Base-by-base conservation (phyloP, 2,888 invertebrate species). In the Linnaemya tessellans region DNA sequence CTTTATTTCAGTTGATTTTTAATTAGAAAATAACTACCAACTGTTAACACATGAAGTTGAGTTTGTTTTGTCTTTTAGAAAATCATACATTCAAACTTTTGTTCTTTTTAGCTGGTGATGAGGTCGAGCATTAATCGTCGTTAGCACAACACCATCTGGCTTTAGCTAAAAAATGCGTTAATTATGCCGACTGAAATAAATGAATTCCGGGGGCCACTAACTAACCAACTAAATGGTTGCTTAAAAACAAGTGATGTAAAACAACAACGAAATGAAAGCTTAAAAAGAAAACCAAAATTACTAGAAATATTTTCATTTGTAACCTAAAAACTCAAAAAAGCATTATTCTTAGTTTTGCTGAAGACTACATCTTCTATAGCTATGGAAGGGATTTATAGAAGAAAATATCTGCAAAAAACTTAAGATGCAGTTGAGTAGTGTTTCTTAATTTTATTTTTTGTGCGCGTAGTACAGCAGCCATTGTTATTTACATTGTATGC, bases 21-120 rank as follows among this genome's bases (percentile, higher is more conserved):
- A 91, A 91, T 91, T 91, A 91, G 88, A 89, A 89, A 90, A 88
- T 89, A 89, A 89, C 90, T 89, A 88, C 90, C 91, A 91, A 90
- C 91, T 90, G 91, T 89, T 90, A 90, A 88, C 88, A 73, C 87
- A 80, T 79, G 79, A 83, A 81, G 73, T 81, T 73, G 58, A 84
- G 49, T 82, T 81, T 70, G 30, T 79, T 75, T 79, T 79, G 79
- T 85, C 79, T 64, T 74, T 43, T 13, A 67, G 51, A 35, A 80
- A 74, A 60, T 80, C 54, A 30, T 67, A 60, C 18, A 49, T 54
- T 60, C 68, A 20, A 5, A 35, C 4, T 41, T 38, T 56, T 62
- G 15, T 67, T 38, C 0, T 49, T 70, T 74, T 64, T 30, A 51
- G 79, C 11, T 43, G 49, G 70, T 74, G 82, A 71, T 80, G 82